These are phyloP conservation scores for Aurelia aurita complex sp. Pacific DNA, from an alignment of 30 jellyfish, hydroid and myxozoan genomes.

Conservation along the genomic window DNA sequence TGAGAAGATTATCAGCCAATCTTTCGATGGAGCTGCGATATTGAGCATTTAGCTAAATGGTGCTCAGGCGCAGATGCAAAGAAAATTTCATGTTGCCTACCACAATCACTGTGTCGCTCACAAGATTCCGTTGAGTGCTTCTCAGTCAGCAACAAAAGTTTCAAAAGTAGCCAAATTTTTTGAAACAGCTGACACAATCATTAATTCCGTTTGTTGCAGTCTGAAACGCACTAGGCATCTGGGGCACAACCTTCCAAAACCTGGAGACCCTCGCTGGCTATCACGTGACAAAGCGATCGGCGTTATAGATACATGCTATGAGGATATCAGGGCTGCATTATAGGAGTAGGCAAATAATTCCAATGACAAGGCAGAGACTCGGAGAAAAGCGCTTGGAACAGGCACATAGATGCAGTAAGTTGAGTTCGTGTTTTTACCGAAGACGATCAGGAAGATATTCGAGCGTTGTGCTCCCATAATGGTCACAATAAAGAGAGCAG, in stretches of 20 bases:
- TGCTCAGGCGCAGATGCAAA: slow-evolving; percentile 36
- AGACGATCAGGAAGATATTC: slow-evolving; percentile 44
- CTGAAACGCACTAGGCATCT: too few relatives aligned
- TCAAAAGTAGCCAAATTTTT: too few relatives aligned
- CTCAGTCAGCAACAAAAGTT: too few relatives aligned
- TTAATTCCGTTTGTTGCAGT: too few relatives aligned
- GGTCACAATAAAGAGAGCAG: slow-evolving; percentile 36
- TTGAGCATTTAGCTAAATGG: slow-evolving; percentile 57
- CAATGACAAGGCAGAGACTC: slow-evolving; percentile 59
- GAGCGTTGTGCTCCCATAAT: slow-evolving; percentile 51
- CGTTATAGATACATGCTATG: background rate
- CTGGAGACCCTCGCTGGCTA: too few relatives aligned
- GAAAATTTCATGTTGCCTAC: too few relatives aligned
- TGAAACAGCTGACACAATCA: too few relatives aligned
- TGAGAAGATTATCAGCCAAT: background rate
- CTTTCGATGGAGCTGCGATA: background rate
- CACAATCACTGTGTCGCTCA: too few relatives aligned
- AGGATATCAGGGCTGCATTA: slow-evolving; percentile 13
- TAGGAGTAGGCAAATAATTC: slow-evolving; percentile 10
- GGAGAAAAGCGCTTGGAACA: slow-evolving; percentile 49
- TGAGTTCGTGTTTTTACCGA: slow-evolving; percentile 39
- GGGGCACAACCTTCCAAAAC: too few relatives aligned
- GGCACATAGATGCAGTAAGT: slow-evolving; percentile 50
- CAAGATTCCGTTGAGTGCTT: too few relatives aligned
- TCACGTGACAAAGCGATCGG: too few relatives aligned